These are phyloP conservation scores for Caenorhabditis sp. DNA, from an alignment of 2,888 invertebrate genomes.

Conservation along the genomic window DNA sequence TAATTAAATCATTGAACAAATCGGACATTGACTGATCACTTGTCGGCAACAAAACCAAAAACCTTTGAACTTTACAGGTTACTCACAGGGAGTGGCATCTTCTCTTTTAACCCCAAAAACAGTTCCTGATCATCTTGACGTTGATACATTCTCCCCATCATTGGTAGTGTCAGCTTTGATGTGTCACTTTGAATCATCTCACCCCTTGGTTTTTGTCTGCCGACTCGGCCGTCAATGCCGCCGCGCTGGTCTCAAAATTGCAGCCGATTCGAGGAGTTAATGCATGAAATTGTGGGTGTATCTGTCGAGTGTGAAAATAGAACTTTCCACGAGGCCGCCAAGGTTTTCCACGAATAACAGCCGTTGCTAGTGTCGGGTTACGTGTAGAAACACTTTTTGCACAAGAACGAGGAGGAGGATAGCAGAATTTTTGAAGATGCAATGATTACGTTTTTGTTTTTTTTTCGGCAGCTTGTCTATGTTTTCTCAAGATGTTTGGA, in stretches of 20 bases:
- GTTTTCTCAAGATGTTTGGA: no score
- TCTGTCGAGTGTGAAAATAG: constrained; percentile 36
- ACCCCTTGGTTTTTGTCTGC: constrained; percentile 12
- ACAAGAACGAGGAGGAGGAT: constrained; percentile 11
- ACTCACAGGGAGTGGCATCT: constrained; percentile 48
- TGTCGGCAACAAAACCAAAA: neutral
- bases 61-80: constrained; percentile 20
- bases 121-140: constrained; percentile 13
- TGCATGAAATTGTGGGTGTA: constrained; percentile 28
- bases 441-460: constrained; percentile 26
- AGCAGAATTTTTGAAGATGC: constrained; percentile 36
- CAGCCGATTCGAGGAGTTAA: constrained; percentile 19
- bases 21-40: neutral
- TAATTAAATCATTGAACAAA: no score
- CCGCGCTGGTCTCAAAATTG: constrained; percentile 3
- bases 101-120: neutral
- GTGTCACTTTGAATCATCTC: constrained; percentile 50
- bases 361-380: constrained; percentile 56
- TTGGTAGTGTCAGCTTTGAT: constrained; percentile 25
- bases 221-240: constrained; percentile 6
- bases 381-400: constrained; percentile 60
- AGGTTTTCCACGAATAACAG: constrained; percentile 59
- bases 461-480: constrained; percentile 7
- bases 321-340: constrained; percentile 18
- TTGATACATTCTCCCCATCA: neutral